phyloP scores from a whole-genome alignment of 2,888 invertebrate genomes.

The Heliconius ismenius region DNA sequence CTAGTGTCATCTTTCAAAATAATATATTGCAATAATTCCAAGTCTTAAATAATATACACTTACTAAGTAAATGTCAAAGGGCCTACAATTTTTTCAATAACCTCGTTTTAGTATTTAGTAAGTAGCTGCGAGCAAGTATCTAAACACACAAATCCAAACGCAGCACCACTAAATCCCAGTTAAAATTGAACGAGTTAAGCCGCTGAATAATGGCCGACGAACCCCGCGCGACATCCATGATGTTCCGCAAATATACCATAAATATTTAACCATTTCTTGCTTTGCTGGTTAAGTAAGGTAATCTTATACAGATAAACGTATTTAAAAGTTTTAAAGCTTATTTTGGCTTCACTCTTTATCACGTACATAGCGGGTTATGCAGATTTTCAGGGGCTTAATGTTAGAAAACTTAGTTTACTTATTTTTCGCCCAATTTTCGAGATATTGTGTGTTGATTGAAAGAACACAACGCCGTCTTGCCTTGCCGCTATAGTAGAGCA shows the following conservation, averaged over 20 bases:
- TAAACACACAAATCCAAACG: slow-evolving; percentile 48
- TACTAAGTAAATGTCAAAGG: no score
- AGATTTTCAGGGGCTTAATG: neutral
- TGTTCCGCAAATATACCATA: slow-evolving; percentile 65
- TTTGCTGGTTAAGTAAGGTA: slow-evolving; percentile 6
- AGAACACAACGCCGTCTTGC: no score
- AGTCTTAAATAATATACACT: no score
- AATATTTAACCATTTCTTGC: slow-evolving; percentile 59
- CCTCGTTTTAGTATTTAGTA: neutral
- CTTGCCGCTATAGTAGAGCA: no score
- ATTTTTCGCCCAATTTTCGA: neutral
- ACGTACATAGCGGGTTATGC: neutral
- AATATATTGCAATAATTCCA: no score
- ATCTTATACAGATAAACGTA: slow-evolving; percentile 9
- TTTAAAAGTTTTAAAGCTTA: neutral
- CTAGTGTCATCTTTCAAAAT: no score
- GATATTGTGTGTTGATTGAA: no score
- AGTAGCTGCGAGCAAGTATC: slow-evolving; percentile 25
- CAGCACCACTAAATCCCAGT: slow-evolving; percentile 62
- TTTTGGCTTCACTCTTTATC: neutral
- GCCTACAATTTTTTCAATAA: no score
- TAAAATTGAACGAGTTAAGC: slow-evolving; percentile 76
- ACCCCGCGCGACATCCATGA: slow-evolving; percentile 62
- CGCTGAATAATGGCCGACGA: slow-evolving; percentile 67
- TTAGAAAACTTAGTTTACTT: neutral